phyloP scores from a whole-genome alignment of 2,113 vertebrate species.

The Macrotis lagotis region DNA sequence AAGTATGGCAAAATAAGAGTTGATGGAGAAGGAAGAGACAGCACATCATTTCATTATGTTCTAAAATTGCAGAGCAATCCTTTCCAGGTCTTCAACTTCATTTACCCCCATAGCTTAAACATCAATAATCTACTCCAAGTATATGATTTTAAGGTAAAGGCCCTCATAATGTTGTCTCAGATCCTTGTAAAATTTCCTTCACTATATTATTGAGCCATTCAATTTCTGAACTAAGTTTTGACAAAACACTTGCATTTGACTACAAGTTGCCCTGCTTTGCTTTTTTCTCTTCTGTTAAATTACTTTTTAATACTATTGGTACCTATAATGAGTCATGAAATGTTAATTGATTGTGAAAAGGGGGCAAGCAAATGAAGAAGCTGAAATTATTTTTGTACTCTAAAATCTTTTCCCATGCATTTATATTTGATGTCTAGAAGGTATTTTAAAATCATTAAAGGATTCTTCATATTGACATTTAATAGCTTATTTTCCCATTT shows the following conservation, averaged over 20 bases:
- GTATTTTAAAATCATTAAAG: not conserved
- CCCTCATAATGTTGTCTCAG: not conserved
- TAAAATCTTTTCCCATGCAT: not conserved
- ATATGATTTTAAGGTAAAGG: not conserved
- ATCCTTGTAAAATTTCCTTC: not conserved
- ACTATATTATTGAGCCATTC: not conserved
- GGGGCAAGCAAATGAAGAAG: no score
- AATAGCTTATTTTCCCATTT: not conserved
- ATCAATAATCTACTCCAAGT: rapidly evolving
- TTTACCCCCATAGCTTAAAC: not conserved
- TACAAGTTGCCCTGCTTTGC: not conserved
- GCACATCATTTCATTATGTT: not conserved
- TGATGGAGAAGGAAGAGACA: not conserved
- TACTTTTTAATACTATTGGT: not conserved
- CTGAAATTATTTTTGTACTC: not conserved
- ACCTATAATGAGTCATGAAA: not conserved
- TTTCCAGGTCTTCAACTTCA: not conserved
- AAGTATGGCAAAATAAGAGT: not conserved
- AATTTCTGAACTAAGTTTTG: not conserved
- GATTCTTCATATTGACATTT: not conserved
- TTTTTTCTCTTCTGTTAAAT: not conserved
- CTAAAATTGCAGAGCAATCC: not conserved
- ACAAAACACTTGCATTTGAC: not conserved
- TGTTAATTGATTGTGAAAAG: not conserved
- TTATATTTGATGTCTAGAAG: not conserved